phyloP scores from a whole-genome alignment of 2,888 invertebrate genomes.

The Temnothorax rugatulus region DNA sequence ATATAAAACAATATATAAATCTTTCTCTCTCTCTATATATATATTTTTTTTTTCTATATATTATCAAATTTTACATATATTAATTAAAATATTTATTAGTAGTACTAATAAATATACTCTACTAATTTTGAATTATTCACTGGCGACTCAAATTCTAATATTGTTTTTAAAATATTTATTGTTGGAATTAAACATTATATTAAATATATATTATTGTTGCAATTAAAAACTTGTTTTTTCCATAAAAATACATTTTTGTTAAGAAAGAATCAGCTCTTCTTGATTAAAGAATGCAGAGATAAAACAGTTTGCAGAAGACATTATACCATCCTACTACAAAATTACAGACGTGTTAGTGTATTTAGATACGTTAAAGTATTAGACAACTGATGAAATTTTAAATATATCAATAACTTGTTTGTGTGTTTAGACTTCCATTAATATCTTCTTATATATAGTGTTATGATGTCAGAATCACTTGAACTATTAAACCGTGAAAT shows the following conservation, averaged over 20 bases:
- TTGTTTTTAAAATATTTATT: no score
- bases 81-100: no score
- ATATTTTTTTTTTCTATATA: no score
- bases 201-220: neutral
- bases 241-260: neutral
- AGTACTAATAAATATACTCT: no score
- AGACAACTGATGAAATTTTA: constrained; percentile 14
- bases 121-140: no score
- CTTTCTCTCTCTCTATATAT: no score
- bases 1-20: no score
- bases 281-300: neutral
- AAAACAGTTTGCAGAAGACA: neutral
- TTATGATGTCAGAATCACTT: neutral
- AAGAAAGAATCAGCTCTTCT: neutral
- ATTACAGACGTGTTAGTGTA: neutral
- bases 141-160: no score
- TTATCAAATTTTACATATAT: no score
- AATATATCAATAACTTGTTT: constrained; percentile 8
- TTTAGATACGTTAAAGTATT: neutral
- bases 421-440: neutral
- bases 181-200: no score
- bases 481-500: neutral
- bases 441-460: neutral
- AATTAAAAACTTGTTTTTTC: neutral
- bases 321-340: neutral